These are phyloP conservation scores for Apotomis betuletana DNA, from an alignment of 2,888 invertebrate genomes.

Conservation along the genomic window DNA sequence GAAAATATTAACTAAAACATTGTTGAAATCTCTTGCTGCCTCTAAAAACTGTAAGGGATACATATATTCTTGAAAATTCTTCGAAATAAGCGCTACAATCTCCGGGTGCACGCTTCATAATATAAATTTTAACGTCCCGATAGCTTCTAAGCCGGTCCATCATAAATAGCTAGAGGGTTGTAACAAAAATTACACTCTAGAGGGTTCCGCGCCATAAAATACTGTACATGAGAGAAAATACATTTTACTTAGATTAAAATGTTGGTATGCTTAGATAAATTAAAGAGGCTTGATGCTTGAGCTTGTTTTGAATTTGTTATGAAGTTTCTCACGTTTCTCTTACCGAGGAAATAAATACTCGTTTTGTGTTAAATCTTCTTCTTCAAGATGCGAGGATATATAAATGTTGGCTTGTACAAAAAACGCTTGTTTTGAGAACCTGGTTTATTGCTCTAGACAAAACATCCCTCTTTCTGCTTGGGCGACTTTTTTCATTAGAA, in stretches of 20 bases:
- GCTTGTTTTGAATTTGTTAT: background rate
- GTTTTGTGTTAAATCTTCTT: background rate
- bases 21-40: background rate
- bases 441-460: no score
- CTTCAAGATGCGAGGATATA: background rate
- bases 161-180: constrained; percentile 67
- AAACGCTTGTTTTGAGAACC: background rate
- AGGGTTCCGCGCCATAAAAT: constrained; percentile 63
- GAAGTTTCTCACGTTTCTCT: background rate
- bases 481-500: no score
- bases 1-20: background rate
- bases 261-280: constrained; percentile 46
- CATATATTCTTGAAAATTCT: constrained; percentile 9
- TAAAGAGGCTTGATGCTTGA: constrained; percentile 17
- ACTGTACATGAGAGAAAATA: constrained; percentile 63
- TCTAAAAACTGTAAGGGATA: background rate
- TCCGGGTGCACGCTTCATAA: constrained; percentile 47
- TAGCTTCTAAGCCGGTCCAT: constrained; percentile 67
- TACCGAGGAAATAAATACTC: background rate
- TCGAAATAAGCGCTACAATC: constrained; percentile 40
- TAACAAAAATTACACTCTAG: constrained; percentile 66
- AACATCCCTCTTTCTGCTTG: no score
- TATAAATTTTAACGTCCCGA: constrained; percentile 68
- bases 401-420: background rate
- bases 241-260: constrained; percentile 66